Conservation (phyloP, 2,113 vertebrate genomes). For the Mobula hypostoma region DNA sequence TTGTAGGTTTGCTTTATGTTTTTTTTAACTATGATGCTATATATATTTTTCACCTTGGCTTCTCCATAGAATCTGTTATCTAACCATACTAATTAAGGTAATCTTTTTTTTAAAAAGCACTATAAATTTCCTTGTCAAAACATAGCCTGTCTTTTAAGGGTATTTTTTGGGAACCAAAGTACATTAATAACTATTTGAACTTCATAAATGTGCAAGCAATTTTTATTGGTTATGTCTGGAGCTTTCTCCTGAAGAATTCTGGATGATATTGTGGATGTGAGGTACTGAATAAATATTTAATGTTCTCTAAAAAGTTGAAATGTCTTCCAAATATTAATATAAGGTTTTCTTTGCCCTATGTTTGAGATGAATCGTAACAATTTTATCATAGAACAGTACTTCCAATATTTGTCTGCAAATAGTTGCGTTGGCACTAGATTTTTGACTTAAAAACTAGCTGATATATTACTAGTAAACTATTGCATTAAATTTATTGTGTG, state of each 20-base stretch:
- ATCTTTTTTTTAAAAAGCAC: not conserved
- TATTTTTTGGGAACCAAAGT: not conserved
- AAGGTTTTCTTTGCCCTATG: not conserved
- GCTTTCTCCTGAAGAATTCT: not conserved
- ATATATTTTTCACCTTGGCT: not conserved
- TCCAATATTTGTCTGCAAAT: not conserved
- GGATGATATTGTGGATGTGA: not conserved
- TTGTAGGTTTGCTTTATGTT: not conserved
- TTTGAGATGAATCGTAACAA: not conserved
- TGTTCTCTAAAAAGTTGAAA: not conserved
- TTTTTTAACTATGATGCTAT: not conserved
- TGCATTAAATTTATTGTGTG: not conserved
- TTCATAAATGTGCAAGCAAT: not conserved
- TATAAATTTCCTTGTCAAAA: not conserved
- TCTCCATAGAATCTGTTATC: not conserved
- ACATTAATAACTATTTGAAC: not conserved
- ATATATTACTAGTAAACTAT: not conserved
- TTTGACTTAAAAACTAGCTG: not conserved
- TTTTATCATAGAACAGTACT: not conserved
- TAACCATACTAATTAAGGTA: not conserved
- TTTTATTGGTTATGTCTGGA: not conserved
- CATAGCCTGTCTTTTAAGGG: not conserved
- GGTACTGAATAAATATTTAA: conserved; percentile 7
- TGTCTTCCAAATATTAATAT: not conserved
- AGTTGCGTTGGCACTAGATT: not conserved